Evolutionary conservation across 2,113 vertebrate genomes (phyloP).

Genomic region (Oryzias curvinotus): DNA sequence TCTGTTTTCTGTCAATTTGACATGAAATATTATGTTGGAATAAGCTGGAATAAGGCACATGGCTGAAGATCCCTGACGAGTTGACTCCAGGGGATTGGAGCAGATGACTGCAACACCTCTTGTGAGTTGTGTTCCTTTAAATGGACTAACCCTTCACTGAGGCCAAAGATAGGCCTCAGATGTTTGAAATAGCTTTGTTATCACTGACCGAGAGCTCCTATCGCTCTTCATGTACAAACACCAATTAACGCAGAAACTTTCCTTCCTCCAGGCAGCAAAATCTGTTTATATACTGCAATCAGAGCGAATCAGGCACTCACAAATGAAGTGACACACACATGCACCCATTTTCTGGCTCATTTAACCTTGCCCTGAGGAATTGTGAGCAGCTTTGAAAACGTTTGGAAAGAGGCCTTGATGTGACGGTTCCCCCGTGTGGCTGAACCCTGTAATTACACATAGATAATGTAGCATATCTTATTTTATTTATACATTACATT

Average conservation of each 20-base stretch:
- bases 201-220: constrained; percentile 37
- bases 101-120: too few species aligned
- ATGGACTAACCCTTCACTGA: constrained; percentile 13
- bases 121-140: constrained; percentile 9
- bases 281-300: constrained; percentile 42
- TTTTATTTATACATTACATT: neutral
- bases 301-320: neutral
- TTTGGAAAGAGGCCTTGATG: neutral
- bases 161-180: constrained; percentile 49
- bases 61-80: constrained; percentile 19
- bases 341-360: constrained; percentile 42
- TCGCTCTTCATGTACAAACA: constrained; percentile 24
- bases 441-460: neutral
- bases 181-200: constrained; percentile 50
- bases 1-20: neutral
- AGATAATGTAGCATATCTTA: neutral
- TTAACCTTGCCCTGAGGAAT: constrained; percentile 19
- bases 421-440: constrained; percentile 47
- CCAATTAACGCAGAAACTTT: constrained; percentile 16
- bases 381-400: neutral
- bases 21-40: neutral
- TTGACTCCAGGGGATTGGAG: too few species aligned
- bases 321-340: constrained; percentile 10
- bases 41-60: constrained; percentile 41
- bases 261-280: constrained; percentile 24